Base-by-base conservation (phyloP, 2,797 vertebrate genomes). In the Acipenser ruthenus region DNA sequence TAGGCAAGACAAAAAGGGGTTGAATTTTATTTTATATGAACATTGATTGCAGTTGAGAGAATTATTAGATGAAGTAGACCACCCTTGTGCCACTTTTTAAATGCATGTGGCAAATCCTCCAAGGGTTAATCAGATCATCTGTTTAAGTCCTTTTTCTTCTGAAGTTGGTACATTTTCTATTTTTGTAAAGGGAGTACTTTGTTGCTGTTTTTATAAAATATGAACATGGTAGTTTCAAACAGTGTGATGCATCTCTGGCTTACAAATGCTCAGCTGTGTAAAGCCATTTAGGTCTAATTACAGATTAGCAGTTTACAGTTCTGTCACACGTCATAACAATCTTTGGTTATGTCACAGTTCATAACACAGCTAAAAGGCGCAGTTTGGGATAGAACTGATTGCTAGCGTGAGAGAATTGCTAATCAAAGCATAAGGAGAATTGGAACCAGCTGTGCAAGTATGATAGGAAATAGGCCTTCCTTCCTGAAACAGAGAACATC, bases 391-490 rank as follows among this genome's bases (percentile, higher is more conserved):
- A 5, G 72, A 80, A 81, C 84, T 84, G 83, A 84, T 79, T 77
- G 69, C 74, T 78, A 64, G 68, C 66, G 69, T 83, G 83, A 82
- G 80, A 86, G 74, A 83, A 75, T 77, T 79, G 70, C 70, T 82
- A 82, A 83, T 80, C 63, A 69, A 80, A 83, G 73, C 67, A 37
- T 71, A 77, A 78, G 78, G 69, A 75, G 72, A 74, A 86, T 87
- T 85, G 80, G 73, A 86, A 85, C 78, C 83, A 86, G 74, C 80
- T 88, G 82, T 84, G 71, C 71, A 75, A 78, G 72, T 74, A 73
- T 70, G 56, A 58, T 80, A 81, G 82, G 78, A 83, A 82, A 82
- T 84, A 81, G 66, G 71, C 85, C 84, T 74, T 75, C 86, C 82
- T 80, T 78, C 81, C 79, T 53, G 78, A 50, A 79, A 79, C 78